Evolutionary conservation across 2,113 vertebrate genomes (phyloP), one percentile per base, ranked within the genome.

Genomic region (Laticauda laticaudata): DNA sequence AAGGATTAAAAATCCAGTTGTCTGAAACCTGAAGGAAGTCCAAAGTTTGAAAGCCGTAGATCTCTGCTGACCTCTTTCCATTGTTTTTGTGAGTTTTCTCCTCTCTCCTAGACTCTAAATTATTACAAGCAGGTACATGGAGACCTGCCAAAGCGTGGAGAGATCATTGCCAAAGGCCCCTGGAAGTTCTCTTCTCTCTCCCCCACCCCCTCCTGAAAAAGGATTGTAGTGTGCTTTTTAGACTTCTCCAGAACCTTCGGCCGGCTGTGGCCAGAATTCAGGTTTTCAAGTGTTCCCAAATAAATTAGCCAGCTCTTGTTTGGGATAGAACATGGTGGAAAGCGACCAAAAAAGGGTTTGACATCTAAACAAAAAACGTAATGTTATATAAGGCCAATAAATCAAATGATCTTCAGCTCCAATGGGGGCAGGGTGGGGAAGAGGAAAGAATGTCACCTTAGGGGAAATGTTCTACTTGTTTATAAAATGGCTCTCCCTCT

Each of bases 61-160:
- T 93, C 55, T 90, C 88, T 43, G 69, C 54, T 86, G 88, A 92
- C 87, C 88, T 81, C 75, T 90, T 92, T n/a, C 88, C 69, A 86
- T 55, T 48, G 21, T 90, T 48, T 61, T 34, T 61, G 29, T 59
- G 43, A 5, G 24, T 14, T 51, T n/a, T 81, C 12, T 64, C 34
- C 51, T 39, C 39, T 85, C 64, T 89, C 43, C 92, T 90, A 21
- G 88, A 53, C 88, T 61, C 39, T 93, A 93, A 93, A 90, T 93
- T 86, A 93, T 61, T 64, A 75, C 29, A 54, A 90, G 55, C 92
- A 93, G 92, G 92, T 93, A 93, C 92, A 93, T 90, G 92, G 92
- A 93, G 92, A 90, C 55, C 92, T 86, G 92, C 92, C 92, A 93
- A 26, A 88, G 48, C n/a, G 53, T 39, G n/a, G 92, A 51, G 2